Base-by-base conservation (phyloP, 2,888 invertebrate species). In the Arctia plantaginis region DNA sequence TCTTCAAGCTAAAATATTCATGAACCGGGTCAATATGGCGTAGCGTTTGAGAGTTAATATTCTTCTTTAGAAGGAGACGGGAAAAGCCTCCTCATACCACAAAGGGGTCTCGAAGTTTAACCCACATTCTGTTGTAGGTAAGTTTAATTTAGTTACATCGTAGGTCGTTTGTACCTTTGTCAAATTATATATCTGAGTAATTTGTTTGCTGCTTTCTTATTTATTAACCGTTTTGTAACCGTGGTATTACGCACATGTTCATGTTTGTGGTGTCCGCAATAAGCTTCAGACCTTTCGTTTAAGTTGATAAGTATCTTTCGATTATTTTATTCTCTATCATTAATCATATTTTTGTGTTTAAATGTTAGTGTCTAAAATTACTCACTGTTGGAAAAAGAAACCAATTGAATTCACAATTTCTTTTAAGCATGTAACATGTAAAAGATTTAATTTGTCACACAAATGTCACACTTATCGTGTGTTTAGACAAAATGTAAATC, bases 141-240 rank as follows among this genome's bases (percentile, higher is more conserved):
- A 84, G 80, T 87, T 86, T 87, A 87, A 87, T 87, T 83, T 85
- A 84, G 85, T 87, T 87, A 84, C 78, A 75, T 67, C 82, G 80
- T 80, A 80, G 79, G 81, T 76, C 85, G 81, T 82, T 84, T 86
- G 82, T 87, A 82, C 83, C 87, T 85, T 82, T 83, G 84, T 87
- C 83, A 85, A 86, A 85, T 85, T 85, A 86, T 79, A 80, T 81
- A 85, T 83, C 78, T 80, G 79, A 78, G 79, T 84, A 83, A 81
- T 80, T 82, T 64, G 78, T 85, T 84, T 62, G 75, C 77, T 73
- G 74, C 64, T 74, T 87, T 77, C 78, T 81, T 84, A 81, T 85
- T 81, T 86, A 78, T 81, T 83, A 81, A 82, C 76, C 72, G 68
- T 70, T 71, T 69, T 76, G 67, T 76, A 6, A 6, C 6, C 18